Evolutionary conservation across 2,888 invertebrate species (phyloP), one percentile per base, ranked within the genome.

Genomic region (Sinotaia quadrata): DNA sequence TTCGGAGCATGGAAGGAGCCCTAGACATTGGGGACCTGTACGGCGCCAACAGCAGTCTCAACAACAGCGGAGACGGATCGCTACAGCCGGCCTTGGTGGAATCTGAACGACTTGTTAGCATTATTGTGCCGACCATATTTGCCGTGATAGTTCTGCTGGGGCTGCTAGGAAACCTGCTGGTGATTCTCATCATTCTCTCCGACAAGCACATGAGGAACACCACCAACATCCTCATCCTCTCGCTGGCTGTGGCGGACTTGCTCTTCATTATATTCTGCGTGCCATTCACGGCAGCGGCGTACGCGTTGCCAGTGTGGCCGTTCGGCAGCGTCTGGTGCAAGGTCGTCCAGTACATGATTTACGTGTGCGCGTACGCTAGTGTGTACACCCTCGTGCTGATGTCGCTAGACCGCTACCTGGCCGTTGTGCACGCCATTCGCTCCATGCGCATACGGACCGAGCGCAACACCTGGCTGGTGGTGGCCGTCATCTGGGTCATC

Each of bases 331-430:
- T 93, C 86, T 95, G 95, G 93, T 97, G 96, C 89, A 94, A 94
- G 89, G 92, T 94, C 29, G 94, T 95, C 15, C 95, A 96, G 87
- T 97, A 96, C 86, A 92, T 96, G 85, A 94, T 95, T 77, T 94
- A 95, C 70, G 95, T 96, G 47, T 95, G 95, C 31, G 96, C 96
- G 34, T 96, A 95, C 85, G 95, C 95, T 67, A 95, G 95, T 81
- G 95, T 97, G 5, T 97, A 96, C 89, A 97, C 96, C 0, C 90
- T 97, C 58, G 96, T 97, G 0, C 91, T 97, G 74, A 97, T 97
- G 96, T 95, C 95, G 7, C 89, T 96, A 68, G 97, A 97, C 88
- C 86, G 92, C 75, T 97, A 95, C 87, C 91, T 97, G 88, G 97
- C 97, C 36, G 97, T 97, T 2, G 96, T 96, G 1, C 95, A 95